Evolutionary conservation across 92 coral and sea anemone species (phyloP), one percentile per base, ranked within the genome.

Genomic region (Bergia puertoricense): DNA sequence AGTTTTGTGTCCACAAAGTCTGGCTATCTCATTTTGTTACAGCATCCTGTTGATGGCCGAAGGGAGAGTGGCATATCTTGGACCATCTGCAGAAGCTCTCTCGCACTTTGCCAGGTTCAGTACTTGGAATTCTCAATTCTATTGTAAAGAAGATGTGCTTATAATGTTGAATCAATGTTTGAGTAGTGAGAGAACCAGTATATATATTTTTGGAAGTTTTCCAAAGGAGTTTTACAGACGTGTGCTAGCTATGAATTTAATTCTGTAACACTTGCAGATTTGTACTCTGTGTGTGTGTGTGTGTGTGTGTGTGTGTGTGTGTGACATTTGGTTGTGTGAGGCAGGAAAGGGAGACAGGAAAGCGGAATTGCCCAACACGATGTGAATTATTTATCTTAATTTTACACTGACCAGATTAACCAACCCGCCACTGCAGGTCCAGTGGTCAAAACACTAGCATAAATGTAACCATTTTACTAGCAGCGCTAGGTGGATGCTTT

Each of bases 1-100:
- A 6, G 59, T 54, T 54, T 4, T 54, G 3, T 54, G 16, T 10
- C 51, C 8, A 0, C 51, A 46, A 46, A 2, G 51, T 46, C 51
- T 30, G 30, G 30, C 30, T 54, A 2, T 77, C 3, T 41, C 57
- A 54, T 23, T 50, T 44, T 1, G 18, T 48, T 5, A 3, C 76
- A 94, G 98, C 48, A 88, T 94, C 80, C 81, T 94, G 48, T 89
- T 94, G 90, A 39, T 94, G 71, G 91, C 98, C 22, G 94, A 94
- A 75, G 98, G 98, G 36, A 84, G 98, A 56, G 85, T 92, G 40
- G 98, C 98, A 2, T 94, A 93, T 86, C 84, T 93, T 89, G 98
- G 98, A 15, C 73, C 94, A 0, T 88, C 96, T 81, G 86, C 88
- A 42, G 95, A 90, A 22, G 98, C 95, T 30, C 43, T 94, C 36